Conservation (phyloP, 2,113 vertebrate genomes). For the Myodes glareolus region DNA sequence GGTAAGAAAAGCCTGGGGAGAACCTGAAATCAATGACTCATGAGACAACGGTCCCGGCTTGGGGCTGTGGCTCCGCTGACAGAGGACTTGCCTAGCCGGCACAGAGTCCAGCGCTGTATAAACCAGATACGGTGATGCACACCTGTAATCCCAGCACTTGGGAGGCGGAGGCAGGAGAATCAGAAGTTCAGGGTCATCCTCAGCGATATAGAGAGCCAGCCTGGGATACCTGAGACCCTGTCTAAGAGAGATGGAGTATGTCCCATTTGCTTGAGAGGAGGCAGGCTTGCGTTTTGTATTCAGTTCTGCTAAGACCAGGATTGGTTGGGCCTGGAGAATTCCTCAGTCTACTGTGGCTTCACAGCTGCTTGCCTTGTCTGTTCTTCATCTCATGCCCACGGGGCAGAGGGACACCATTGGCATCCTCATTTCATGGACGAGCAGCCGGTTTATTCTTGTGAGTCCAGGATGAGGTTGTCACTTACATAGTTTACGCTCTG, state of each 20-base stretch:
- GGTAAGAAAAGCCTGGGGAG: background rate
- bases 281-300: background rate
- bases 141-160: background rate
- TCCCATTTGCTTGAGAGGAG: background rate
- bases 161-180: background rate
- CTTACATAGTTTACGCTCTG: background rate
- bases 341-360: background rate
- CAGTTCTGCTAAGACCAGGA: background rate
- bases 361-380: background rate
- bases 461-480: background rate
- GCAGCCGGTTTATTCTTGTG: background rate
- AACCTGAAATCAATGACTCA: background rate
- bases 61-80: background rate
- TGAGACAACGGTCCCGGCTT: background rate
- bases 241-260: background rate
- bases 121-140: background rate
- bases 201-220: background rate
- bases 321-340: background rate
- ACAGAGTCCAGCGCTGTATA: background rate
- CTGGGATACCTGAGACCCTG: background rate
- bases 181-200: background rate
- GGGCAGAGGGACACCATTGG: background rate
- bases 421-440: background rate
- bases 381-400: accelerated
- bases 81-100: background rate